Conservation (phyloP, 2,113 vertebrate genomes). For the Gila orcuttii region DNA sequence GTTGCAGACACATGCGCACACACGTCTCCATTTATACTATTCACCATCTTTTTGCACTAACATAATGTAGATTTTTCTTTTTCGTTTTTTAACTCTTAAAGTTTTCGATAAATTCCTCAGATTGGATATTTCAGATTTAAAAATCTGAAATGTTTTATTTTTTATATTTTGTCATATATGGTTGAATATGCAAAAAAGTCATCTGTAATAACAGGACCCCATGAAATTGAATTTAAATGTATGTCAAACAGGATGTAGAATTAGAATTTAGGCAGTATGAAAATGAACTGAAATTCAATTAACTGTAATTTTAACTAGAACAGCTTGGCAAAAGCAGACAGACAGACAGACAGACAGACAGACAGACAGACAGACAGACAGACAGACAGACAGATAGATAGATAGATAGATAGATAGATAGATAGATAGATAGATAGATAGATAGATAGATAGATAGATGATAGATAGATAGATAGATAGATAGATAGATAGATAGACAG, state of each 20-base stretch:
- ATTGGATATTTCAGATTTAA: background rate
- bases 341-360: background rate
- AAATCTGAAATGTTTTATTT: background rate
- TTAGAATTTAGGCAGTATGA: background rate
- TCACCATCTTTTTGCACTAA: background rate
- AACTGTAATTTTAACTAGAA: background rate
- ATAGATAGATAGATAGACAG: no score
- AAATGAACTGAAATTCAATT: background rate
- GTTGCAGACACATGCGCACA: constrained; percentile 37
- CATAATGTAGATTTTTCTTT: background rate
- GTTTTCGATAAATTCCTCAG: background rate
- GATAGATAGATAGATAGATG: background rate
- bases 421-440: background rate
- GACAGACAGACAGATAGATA: background rate
- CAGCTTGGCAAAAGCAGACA: background rate
- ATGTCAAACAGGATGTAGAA: background rate
- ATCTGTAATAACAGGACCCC: background rate
- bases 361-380: background rate
- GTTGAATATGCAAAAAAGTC: background rate
- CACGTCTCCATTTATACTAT: constrained; percentile 34
- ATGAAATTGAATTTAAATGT: background rate
- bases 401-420: background rate
- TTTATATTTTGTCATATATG: background rate
- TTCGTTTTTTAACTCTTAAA: no score
- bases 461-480: no score